Base-by-base conservation (phyloP, 2,797 vertebrate genomes). In the Coreius guichenoti region DNA sequence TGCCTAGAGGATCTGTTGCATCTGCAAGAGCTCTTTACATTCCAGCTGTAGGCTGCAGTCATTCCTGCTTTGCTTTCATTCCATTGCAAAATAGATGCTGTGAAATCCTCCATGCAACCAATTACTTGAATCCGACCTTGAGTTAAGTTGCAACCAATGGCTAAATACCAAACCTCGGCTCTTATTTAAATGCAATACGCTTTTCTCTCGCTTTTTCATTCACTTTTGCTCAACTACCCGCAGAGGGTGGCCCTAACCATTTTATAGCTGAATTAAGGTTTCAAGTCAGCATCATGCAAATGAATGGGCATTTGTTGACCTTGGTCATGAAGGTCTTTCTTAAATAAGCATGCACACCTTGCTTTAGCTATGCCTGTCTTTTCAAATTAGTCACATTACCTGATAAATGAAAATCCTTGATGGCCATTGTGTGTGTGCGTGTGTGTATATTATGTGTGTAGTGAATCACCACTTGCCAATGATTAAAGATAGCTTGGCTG, bases 91-190 rank as follows among this genome's bases (percentile, higher is more conserved):
- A 70, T 11, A 23, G 85, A 79, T 2, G 58, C 67, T 58, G 31
- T 31, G 65, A 47, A 83, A 83, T 45, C 39, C 86, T 90, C 82
- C 77, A 80, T 75, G 81, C 85, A 86, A 47, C 82, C 87, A 89
- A 88, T 88, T 87, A 88, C 65, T 31, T 47, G 51, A 81, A 81
- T 63, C 82, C 36, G 85, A 76, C 81, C 89, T 90, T 88, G 84
- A 85, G 82, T 19, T 74, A 84, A 84, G 72, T 29, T 36, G 26
- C 73, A 81, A 63, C 39, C 31, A 77, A 58, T 33, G 36, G 81
- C 49, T 69, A 79, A 88, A 86, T 31, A 72, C 23, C 36, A 68
- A 39, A 84, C 73, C 56, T 82, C 67, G 82, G 78, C 81, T 84
- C 65, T 84, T 85, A 84, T 88, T 86, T 56, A 82, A 86, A 83